Evolutionary conservation across 2,888 invertebrate species (phyloP).

Genomic region (Phortica magna): DNA sequence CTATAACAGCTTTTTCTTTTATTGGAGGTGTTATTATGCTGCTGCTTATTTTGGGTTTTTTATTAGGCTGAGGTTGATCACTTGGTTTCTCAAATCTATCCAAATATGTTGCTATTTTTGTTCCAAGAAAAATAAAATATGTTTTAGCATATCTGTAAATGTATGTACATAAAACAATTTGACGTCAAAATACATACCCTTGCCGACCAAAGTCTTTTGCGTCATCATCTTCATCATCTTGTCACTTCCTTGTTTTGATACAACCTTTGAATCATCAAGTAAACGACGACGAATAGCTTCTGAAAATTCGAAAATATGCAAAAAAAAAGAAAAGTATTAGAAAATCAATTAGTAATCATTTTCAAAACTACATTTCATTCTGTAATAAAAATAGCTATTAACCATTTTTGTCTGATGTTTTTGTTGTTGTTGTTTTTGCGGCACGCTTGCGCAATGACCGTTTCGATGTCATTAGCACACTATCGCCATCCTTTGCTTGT

Average conservation of each 20-base stretch:
- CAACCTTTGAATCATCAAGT: background rate
- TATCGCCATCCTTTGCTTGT: background rate
- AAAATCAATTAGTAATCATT: background rate
- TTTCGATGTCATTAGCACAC: background rate
- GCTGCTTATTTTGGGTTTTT: background rate
- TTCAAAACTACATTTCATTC: background rate
- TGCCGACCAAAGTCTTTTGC: background rate
- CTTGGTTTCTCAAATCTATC: background rate
- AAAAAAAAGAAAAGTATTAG: background rate
- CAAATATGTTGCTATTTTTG: background rate
- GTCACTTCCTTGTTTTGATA: background rate
- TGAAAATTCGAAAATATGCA: background rate
- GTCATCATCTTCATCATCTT: background rate
- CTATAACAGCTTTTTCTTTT: no score
- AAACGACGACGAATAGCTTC: background rate
- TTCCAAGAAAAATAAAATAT: background rate
- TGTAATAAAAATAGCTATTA: slow-evolving; percentile 20
- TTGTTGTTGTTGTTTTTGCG: slow-evolving; percentile 11
- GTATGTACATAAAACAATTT: background rate
- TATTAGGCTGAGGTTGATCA: background rate
- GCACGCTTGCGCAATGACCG: slow-evolving; percentile 14
- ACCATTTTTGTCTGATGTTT: background rate
- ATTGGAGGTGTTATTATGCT: background rate
- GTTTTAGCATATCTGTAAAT: no score
- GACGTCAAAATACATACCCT: background rate